Evolutionary conservation across 2,113 vertebrate genomes (phyloP).

Genomic region (Ciconia maguari): DNA sequence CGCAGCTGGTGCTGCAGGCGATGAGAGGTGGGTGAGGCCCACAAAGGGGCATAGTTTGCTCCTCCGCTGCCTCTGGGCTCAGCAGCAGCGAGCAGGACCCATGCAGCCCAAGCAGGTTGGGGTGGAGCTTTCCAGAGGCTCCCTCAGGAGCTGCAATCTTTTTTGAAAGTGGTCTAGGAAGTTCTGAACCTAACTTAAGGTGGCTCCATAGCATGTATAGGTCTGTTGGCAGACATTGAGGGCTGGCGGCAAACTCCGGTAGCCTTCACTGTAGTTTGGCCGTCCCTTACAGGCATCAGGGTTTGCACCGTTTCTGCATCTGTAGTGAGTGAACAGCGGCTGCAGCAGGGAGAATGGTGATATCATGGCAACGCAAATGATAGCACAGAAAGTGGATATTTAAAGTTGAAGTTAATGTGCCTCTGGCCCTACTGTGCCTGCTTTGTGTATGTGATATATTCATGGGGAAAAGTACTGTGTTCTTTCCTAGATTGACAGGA

Average conservation of each 20-base stretch:
- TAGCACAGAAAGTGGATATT: not conserved
- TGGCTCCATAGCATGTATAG: not conserved
- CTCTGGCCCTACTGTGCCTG: not conserved
- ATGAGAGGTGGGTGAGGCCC: not conserved
- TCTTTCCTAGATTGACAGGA: not conserved
- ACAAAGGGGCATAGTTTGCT: rapidly evolving
- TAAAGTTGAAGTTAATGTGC: not conserved
- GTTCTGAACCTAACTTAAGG: rapidly evolving
- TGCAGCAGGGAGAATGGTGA: not conserved
- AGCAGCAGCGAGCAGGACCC: rapidly evolving
- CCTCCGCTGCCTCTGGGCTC: not conserved
- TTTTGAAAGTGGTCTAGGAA: not conserved
- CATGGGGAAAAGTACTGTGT: not conserved
- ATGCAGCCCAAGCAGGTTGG: not conserved
- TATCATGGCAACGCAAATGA: rapidly evolving
- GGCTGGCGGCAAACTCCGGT: not conserved
- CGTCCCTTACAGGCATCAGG: not conserved
- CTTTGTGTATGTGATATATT: not conserved
- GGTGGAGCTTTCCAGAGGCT: not conserved
- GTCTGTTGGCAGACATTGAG: not conserved
- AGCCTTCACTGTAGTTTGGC: not conserved
- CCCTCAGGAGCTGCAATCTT: not conserved
- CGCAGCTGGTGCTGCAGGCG: rapidly evolving
- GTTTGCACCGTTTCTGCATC: not conserved
- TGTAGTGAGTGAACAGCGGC: rapidly evolving